Evolutionary conservation across 2,888 invertebrate genomes (phyloP), one percentile per base, ranked within the genome.

Genomic region (Diaperis boleti): DNA sequence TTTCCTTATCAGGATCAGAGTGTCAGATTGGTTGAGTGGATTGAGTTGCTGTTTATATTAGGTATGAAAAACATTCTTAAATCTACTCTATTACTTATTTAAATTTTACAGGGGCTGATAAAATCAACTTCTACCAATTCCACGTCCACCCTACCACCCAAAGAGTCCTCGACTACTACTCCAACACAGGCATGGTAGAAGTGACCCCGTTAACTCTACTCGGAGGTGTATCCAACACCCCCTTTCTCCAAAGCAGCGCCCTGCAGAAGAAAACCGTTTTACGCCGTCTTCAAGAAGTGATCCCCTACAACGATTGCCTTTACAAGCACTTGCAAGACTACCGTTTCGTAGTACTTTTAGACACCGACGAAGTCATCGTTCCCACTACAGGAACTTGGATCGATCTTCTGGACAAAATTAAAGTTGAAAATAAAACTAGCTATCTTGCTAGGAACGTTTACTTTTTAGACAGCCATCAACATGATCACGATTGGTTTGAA

Each of bases 291-390:
- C 94, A 94, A 82, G 95, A 96, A 82, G 85, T 96, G 61, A 92
- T 96, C 72, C 94, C 95, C 7, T 95, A 95, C 84, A 96, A 96
- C 81, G 96, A 96, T 81, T 96, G 96, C 76, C 84, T 96, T 42
- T 95, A 95, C 83, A 89, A 92, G 78, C 91, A 95, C 78, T 86
- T 95, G 81, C 91, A 94, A 78, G 86, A 88, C 64, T 95, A 94
- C 81, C 87, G 92, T 64, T 93, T 91, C 82, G 88, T 95, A 50
- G 91, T 92, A 7, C 83, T 95, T 61, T 84, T 95, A 29, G 96
- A 96, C 15, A 45, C 45, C 14, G 67, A 70, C 33, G 69, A 70
- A 41, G 65, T 68, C 0, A 69, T 70, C 5, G 33, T 70, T 11
- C 65, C 65, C 2, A 29, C 20, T 14, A n/a, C 2, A n/a, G 52